phyloP scores from a whole-genome alignment of 2,113 vertebrate genomes.

The Octodon degus region DNA sequence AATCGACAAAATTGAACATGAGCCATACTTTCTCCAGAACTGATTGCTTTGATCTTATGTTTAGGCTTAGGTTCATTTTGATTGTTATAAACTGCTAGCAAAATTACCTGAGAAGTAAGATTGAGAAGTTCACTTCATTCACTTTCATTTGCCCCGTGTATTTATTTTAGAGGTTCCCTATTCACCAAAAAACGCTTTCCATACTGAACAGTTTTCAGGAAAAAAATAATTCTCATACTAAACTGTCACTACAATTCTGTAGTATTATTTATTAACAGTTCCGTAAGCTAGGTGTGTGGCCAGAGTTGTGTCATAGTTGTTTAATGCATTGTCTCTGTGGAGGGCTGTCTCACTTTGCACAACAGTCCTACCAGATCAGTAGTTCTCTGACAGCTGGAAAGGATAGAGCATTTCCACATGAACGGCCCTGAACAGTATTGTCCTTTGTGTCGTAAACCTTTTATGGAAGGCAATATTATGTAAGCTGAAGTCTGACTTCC shows the following conservation, averaged over 20 bases:
- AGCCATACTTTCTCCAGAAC: slow-evolving; percentile 75
- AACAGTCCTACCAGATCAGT: slow-evolving; percentile 40
- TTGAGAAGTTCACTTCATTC: slow-evolving; percentile 45
- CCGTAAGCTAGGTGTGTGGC: slow-evolving; percentile 50
- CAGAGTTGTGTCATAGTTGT: slow-evolving; percentile 34
- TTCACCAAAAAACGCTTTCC: too few relatives aligned
- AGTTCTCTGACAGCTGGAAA: slow-evolving; percentile 42
- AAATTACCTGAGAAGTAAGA: slow-evolving; percentile 23
- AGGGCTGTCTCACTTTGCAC: slow-evolving; percentile 48
- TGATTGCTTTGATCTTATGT: slow-evolving; percentile 66
- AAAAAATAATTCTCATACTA: slow-evolving; percentile 63
- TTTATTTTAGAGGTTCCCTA: slow-evolving; percentile 62
- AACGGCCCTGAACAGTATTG: neutral
- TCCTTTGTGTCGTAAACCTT: slow-evolving; percentile 33
- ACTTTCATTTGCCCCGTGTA: slow-evolving; percentile 27
- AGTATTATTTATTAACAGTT: slow-evolving; percentile 31
- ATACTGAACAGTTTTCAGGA: slow-evolving; percentile 43
- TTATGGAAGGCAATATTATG: slow-evolving; percentile 33
- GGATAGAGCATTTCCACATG: slow-evolving; percentile 55
- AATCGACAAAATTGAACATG: slow-evolving; percentile 39
- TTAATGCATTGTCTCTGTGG: slow-evolving; percentile 17
- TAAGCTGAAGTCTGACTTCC: slow-evolving; percentile 62
- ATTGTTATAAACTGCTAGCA: slow-evolving; percentile 32
- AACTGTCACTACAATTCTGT: slow-evolving; percentile 64
- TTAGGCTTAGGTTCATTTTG: slow-evolving; percentile 36